These are phyloP conservation scores for Kryptopterus vitreolus DNA, from an alignment of 2,797 vertebrate genomes.

Conservation along the genomic window DNA sequence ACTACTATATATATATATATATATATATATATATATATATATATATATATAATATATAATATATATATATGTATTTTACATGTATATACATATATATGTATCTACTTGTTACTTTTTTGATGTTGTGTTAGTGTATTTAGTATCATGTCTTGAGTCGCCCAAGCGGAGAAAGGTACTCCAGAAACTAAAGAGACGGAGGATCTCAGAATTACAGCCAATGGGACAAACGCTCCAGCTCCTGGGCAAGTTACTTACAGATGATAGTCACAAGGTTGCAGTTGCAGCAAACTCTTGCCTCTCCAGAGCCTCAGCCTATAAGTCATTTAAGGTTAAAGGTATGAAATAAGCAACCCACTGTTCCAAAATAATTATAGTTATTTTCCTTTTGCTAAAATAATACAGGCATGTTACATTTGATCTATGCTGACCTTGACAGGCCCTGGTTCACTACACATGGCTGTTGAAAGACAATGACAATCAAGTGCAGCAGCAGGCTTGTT, in stretches of 20 bases:
- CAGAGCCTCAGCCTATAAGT: slow-evolving; percentile 67
- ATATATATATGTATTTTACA: no score
- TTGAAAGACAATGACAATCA: slow-evolving; percentile 67
- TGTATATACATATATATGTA: no score
- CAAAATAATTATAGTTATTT: not conserved
- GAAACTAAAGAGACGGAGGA: slow-evolving; percentile 77
- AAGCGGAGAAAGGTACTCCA: slow-evolving; percentile 77
- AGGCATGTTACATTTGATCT: slow-evolving; percentile 17
- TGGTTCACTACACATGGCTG: slow-evolving; percentile 82
- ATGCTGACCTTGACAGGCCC: slow-evolving; percentile 69
- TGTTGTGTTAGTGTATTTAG: slow-evolving; percentile 76
- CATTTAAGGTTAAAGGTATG: slow-evolving; percentile 82
- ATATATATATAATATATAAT: no score
- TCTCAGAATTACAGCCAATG: slow-evolving; percentile 84
- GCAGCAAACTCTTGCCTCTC: slow-evolving; percentile 75
- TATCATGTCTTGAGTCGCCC: slow-evolving; percentile 77
- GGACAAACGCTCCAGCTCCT: slow-evolving; percentile 78
- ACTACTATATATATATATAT: no score
- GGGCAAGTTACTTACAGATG: slow-evolving; percentile 83
- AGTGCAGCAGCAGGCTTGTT: slow-evolving; percentile 81
- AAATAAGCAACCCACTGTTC: not conserved
- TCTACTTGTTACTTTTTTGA: not conserved
- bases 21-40: no score
- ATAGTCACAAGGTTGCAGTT: slow-evolving; percentile 80
- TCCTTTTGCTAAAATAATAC: no score